Conservation (phyloP, 1,140 invertebrate genomes). For the Drosophila subobscura region DNA sequence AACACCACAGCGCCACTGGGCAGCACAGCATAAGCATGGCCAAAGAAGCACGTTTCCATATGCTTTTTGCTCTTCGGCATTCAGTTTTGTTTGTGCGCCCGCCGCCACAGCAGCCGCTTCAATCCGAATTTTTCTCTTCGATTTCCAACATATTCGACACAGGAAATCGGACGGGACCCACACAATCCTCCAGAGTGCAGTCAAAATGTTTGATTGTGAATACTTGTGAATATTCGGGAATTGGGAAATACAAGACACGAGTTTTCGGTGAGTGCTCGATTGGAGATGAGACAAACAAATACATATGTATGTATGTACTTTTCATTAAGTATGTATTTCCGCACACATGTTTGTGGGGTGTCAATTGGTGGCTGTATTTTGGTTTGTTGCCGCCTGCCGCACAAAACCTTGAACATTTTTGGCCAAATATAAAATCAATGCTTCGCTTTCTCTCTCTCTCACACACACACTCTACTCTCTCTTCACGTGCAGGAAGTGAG, state of each 20-base stretch:
- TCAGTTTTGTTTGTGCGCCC: constrained; percentile 69
- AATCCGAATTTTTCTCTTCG: constrained; percentile 28
- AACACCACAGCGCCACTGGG: constrained; percentile 12
- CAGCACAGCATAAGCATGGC: constrained; percentile 57
- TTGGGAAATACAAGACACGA: constrained; percentile 7
- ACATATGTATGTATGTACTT: too few species aligned
- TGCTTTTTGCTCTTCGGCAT: constrained; percentile 61
- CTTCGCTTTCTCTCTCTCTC: constrained; percentile 41
- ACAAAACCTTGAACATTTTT: constrained; percentile 67
- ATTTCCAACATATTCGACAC: constrained; percentile 21
- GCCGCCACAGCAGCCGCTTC: constrained; percentile 22
- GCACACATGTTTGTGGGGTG: constrained; percentile 10
- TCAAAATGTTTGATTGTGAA: constrained; percentile 16
- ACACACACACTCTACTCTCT: background rate
- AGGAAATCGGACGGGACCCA: background rate
- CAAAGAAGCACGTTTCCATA: constrained; percentile 67
- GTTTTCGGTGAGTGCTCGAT: constrained; percentile 28
- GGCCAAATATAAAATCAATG: constrained; percentile 74
- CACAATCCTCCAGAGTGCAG: background rate
- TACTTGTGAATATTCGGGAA: constrained; percentile 1
- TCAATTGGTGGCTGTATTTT: constrained; percentile 27
- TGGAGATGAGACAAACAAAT: background rate
- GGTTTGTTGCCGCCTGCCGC: constrained; percentile 33
- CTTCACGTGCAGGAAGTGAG: constrained; percentile 8
- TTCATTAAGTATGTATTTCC: background rate